Evolutionary conservation across 2,888 invertebrate genomes (phyloP).

Genomic region (Brenthis hecate): DNA sequence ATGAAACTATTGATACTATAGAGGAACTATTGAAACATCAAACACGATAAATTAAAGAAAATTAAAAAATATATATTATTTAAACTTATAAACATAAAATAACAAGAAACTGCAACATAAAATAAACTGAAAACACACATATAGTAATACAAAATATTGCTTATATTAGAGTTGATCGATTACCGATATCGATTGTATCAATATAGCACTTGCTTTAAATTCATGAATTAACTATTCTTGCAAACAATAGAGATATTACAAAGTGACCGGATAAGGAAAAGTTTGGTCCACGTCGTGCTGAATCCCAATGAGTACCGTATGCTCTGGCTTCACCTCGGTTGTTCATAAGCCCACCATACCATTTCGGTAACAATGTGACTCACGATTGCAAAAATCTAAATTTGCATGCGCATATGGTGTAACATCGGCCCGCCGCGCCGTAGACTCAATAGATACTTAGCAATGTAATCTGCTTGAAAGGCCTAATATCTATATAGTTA

Average conservation of each 20-base stretch:
- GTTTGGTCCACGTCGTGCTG: slow-evolving; percentile 68
- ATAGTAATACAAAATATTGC: no score
- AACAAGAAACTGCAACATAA: no score
- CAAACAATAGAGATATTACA: slow-evolving; percentile 78
- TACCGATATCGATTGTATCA: background rate
- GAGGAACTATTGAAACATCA: no score
- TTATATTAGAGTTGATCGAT: no score
- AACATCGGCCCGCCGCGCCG: slow-evolving; percentile 33
- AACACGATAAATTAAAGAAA: no score
- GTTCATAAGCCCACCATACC: slow-evolving; percentile 57
- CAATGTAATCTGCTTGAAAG: background rate
- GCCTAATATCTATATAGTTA: no score
- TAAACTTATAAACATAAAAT: no score
- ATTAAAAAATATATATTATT: no score
- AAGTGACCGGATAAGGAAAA: slow-evolving; percentile 71
- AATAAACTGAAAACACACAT: no score
- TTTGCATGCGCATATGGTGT: slow-evolving; percentile 50
- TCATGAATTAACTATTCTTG: slow-evolving; percentile 52
- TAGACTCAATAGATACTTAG: slow-evolving; percentile 3
- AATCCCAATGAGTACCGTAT: slow-evolving; percentile 68
- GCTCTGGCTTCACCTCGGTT: slow-evolving; percentile 47
- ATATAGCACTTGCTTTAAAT: background rate
- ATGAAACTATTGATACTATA: no score
- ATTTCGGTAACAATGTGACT: slow-evolving; percentile 59
- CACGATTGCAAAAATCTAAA: slow-evolving; percentile 57